Base-by-base conservation (phyloP, 2,113 vertebrate species). In the Euleptes europaea region DNA sequence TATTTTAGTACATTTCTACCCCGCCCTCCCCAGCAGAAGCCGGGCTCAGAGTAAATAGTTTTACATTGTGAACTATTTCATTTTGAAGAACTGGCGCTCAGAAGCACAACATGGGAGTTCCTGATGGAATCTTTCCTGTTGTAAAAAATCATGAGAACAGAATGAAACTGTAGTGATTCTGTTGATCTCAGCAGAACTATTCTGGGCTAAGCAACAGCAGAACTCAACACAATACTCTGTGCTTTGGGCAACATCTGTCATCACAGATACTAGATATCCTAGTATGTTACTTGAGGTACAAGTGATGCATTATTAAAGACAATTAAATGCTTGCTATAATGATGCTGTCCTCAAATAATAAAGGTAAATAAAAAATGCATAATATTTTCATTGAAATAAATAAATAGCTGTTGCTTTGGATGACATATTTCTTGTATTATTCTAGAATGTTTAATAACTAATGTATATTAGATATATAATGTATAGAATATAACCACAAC, bases 331-430 rank as follows among this genome's bases (percentile, higher is more conserved):
- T 17, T n/a, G 57, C 69, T 70, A 17, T 11, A 0, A 17, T n/a
- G 7, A 38, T 2, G 35, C 60, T 38, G 86, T 44, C 5, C 7
- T 49, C n/a, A 90, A 86, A 89, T 73, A 44, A 14, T 83, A 85
- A n/a, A 72, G 11, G 4, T 28, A 8, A 76, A 33, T 76, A 23
- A 49, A 51, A 69, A 51, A 76, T 80, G n/a, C n/a, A 65, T 31
- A 69, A 1, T 81, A 3, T 38, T 84, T 33, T 49, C 5, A 70
- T 5, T 26, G 1, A 78, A 79, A 57, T 0, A 85, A 51, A 89
- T 28, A 1, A 33, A 28, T 31, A 83, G 88, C 10, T 26, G 3
- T 13, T 82, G 76, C 1, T 73, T 33, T 38, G 85, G n/a, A 2
- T 85, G 5, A 49, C 0, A 0, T 69, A 10, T 65, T 86, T 86